Base-by-base conservation (phyloP, 2,888 invertebrate species). In the Lithophane ornitopus region DNA sequence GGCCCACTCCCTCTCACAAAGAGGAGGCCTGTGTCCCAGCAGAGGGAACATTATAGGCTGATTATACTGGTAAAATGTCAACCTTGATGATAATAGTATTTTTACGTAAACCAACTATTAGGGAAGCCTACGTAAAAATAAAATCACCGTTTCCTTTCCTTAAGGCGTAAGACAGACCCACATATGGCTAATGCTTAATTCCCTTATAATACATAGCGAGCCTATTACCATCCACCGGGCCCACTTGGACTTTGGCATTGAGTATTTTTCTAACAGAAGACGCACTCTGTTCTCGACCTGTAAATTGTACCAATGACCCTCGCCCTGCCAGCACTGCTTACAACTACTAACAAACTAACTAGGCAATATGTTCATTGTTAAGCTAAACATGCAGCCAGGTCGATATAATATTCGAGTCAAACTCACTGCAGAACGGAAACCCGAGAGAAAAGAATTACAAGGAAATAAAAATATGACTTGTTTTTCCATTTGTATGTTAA, bases 401-500 rank as follows among this genome's bases (percentile, higher is more conserved):
- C 3, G 44, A 26, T 28, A 65, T 7, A 12, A 12, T 1, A 26
- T 7, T 65, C 26, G 3, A 19, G 19, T 26, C 28, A 72, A 34
- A 56, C 34, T 44, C 34, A 72, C 34, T 19, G 44, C 46, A 34
- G 61, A 73, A 58, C 46, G 14, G 22, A 28, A 65, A 58, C 39
- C 39, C 41, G 22, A 68, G 52, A 59, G 59, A 66, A 75, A 75
- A 69, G 39, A 61, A 49, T 70, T 58, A 75, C 63, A 76, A 49
- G 16, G 66, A 75, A 71, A 71, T 44, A 65, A 74, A 84, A 76
- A 85, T 52, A 76, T 69, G 49, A 44, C 11, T 74, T 74, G 69
- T 59, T 61, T 83, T 69, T 76, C 58, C 70, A 85, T 85, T 81
- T 76, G 54, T 74, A 81, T 81, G 85, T 85, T 71, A 76, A 81